Conservation (phyloP, 2,797 vertebrate genomes). For the Sebastes ruberrimus region DNA sequence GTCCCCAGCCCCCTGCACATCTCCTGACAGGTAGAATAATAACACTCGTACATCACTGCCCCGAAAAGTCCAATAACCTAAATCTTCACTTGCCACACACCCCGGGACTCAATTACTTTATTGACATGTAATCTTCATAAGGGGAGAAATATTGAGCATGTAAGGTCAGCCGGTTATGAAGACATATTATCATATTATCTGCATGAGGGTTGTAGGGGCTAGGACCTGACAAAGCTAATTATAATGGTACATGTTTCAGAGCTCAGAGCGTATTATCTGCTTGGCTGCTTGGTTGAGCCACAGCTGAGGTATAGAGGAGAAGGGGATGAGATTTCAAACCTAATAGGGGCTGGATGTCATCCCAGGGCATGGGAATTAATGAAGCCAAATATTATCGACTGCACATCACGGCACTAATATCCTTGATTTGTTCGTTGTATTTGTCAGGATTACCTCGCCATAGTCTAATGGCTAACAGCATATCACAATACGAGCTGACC, state of each 20-base stretch:
- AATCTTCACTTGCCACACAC: slow-evolving; percentile 95
- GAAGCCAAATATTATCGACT: slow-evolving; percentile 83
- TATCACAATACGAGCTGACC: slow-evolving; percentile 51
- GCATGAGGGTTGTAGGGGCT: slow-evolving; percentile 99
- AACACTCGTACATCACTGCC: slow-evolving; percentile 98
- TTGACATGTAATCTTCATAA: slow-evolving; percentile 99
- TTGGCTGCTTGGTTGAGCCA: slow-evolving; percentile 90
- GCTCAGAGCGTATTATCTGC: slow-evolving; percentile 98
- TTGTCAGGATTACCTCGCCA: slow-evolving; percentile 63
- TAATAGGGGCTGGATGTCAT: slow-evolving; percentile 80
- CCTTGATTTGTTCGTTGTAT: slow-evolving; percentile 77
- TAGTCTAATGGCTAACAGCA: slow-evolving; percentile 53
- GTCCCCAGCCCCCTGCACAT: slow-evolving; percentile 86
- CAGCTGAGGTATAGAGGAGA: slow-evolving; percentile 88
- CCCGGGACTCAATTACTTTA: slow-evolving; percentile 99
- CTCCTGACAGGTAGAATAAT: slow-evolving; percentile 98
- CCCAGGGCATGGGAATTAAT: slow-evolving; percentile 80
- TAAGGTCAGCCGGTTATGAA: slow-evolving; percentile 99
- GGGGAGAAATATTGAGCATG: slow-evolving; percentile 99
- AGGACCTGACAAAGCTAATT: slow-evolving; percentile 99
- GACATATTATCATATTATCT: slow-evolving; percentile 99
- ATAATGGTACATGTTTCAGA: slow-evolving; percentile 99
- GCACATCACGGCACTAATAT: slow-evolving; percentile 72
- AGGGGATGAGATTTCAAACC: slow-evolving; percentile 79
- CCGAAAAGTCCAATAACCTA: slow-evolving; percentile 89